These are phyloP conservation scores for Heliconius ismenius DNA, from an alignment of 2,888 invertebrate species.

Conservation along the genomic window DNA sequence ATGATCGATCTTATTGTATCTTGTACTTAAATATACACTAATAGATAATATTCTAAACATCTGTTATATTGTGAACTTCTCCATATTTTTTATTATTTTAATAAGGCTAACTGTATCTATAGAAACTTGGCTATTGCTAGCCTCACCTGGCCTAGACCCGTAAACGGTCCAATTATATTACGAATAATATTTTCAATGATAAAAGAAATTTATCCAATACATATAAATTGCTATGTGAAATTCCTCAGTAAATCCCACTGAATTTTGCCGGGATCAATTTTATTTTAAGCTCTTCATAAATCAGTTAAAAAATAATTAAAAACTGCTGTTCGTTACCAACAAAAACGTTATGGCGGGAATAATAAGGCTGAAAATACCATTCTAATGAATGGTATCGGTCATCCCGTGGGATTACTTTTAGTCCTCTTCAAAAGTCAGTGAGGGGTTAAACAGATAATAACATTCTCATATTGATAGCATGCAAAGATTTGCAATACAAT, in stretches of 20 bases:
- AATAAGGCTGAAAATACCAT: constrained; percentile 74
- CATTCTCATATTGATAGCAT: constrained; percentile 70
- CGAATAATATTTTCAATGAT: not conserved
- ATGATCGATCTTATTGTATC: not conserved
- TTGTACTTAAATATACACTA: not conserved
- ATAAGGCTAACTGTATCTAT: not conserved
- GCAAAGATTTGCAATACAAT: not conserved
- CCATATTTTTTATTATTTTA: not conserved
- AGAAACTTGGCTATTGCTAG: not conserved
- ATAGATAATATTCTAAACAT: not conserved
- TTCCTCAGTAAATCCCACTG: constrained; percentile 2
- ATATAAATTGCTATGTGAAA: not conserved
- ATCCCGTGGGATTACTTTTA: constrained; percentile 78
- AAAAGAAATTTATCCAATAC: not conserved
- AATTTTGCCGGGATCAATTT: constrained; percentile 36
- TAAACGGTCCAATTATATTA: not conserved
- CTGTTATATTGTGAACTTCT: not conserved
- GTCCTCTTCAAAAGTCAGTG: constrained; percentile 74
- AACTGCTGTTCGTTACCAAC: constrained; percentile 56
- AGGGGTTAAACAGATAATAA: constrained; percentile 63
- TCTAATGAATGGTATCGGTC: constrained; percentile 78
- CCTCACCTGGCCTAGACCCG: not conserved
- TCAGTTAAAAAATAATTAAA: constrained; percentile 60
- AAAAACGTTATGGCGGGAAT: constrained; percentile 59
- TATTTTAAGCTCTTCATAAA: constrained; percentile 31